Base-by-base conservation (phyloP, 2,113 vertebrate genomes). In the Globicephala melas region DNA sequence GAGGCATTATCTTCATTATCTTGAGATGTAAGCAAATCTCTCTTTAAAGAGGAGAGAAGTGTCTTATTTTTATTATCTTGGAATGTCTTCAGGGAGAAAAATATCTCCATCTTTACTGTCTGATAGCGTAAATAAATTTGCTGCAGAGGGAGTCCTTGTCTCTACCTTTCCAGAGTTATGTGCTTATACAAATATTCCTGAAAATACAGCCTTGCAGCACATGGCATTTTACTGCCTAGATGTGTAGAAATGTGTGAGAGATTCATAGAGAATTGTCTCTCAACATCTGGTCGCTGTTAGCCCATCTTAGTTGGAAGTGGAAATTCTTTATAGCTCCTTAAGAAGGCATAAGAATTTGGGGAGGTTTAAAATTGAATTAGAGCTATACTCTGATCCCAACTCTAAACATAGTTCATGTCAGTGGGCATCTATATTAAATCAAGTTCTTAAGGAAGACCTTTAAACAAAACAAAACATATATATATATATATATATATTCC, bases 81-180 rank as follows among this genome's bases (percentile, higher is more conserved):
- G n/a, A 80, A 28, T 88, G 28, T 38, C 55, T 81, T 73, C 68
- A 60, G 31, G 89, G 9, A 55, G 11, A 47, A 77, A 28, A 85
- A 63, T 73, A 3, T 82, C 50, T 76, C 33, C 31, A 84, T n/a
- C 63, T 96, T 90, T 53, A 71, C 20, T 85, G 53, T 67, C 23
- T 83, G 25, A 55, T 36, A 79, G 36, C 53, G 53, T 88, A 95
- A 95, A 92, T 28, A 88, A 73, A 89, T 89, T 84, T 89, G 14
- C n/a, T 80, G 73, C 21, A 25, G 11, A 2, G 3, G 18, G 14
- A 82, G 14, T 62, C 4, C 8, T 68, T 65, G 58, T 65, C 20
- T 86, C 12, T 74, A 5, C 67, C 44, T 53, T 82, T 90, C 23
- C 68, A 94, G 41, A 89, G n/a, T 86, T 62, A 44, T 6, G 3